Base-by-base conservation (phyloP, 2,888 invertebrate genomes). In the Chymomyza fuscimana region DNA sequence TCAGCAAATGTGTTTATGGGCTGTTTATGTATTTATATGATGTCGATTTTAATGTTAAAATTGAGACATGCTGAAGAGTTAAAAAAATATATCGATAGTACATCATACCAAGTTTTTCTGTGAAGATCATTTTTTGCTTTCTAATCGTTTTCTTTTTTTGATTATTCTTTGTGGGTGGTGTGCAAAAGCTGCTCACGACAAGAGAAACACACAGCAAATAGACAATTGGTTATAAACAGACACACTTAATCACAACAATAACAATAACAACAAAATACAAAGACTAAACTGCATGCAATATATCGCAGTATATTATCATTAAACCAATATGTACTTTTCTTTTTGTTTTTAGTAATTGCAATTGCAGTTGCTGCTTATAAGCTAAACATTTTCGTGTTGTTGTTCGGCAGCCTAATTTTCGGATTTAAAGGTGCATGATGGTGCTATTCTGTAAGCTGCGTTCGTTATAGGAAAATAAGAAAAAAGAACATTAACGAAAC, bases 361-460 rank as follows among this genome's bases (percentile, higher is more conserved):
- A 12, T 46, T 46, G 40, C 40, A 46, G 40, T 46, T 15, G 40
- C 40, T 12, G 10, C 40, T 46, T 46, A 46, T 15, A 46, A 60
- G 54, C n/a, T 25, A 50, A 51, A 59, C 36, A 54, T 19, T 62
- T 62, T 68, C 56, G 29, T 63, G 10, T 52, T 64, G 62, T 64
- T 60, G 29, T 59, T 69, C 56, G 62, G 63, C 12, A 67, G 32
- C 50, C 50, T 22, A 12, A 25, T 51, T 15, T 46, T 71, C n/a
- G 16, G 79, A 82, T 87, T 92, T 92, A 92, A 69, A 92, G 91
- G 89, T 92, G 92, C 92, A 92, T 92, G 80, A 92, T 90, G 87
- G 92, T 92, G 90, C 91, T 92, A 89, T 92, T 92, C 90, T 92
- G 92, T 87, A 91, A 91, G 90, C 92, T 92, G 90, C 78, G 85